Evolutionary conservation across 92 coral and sea anemone species (phyloP).

Genomic region (Phenganax stokvisi): DNA sequence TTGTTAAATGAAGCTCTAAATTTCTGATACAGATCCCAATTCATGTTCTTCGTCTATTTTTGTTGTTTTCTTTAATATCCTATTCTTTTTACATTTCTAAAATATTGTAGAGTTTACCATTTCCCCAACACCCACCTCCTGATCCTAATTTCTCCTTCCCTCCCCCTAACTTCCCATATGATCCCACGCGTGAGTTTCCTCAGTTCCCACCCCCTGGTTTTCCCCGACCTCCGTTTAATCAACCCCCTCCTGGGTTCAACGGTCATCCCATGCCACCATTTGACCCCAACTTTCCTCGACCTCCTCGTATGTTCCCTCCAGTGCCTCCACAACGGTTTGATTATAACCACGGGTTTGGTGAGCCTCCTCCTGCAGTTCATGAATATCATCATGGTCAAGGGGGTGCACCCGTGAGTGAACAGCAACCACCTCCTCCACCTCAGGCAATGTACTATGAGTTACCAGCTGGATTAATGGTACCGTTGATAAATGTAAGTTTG

Average conservation of each 20-base stretch:
- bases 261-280: conserved; percentile 59
- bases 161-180: conserved; percentile 54
- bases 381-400: conserved; percentile 60
- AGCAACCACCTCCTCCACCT: conserved; percentile 72
- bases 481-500: conserved; percentile 67
- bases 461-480: conserved; percentile 98
- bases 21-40: too few relatives aligned
- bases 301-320: conserved; percentile 65
- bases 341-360: conserved; percentile 65
- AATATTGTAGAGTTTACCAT: conserved; percentile 30
- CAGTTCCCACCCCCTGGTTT: conserved; percentile 55
- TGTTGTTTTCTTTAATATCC: not conserved
- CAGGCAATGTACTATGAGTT: conserved; percentile 94
- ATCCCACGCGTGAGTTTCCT: conserved; percentile 13
- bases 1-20: too few relatives aligned
- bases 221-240: conserved; percentile 74
- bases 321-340: conserved; percentile 82
- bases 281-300: conserved; percentile 48
- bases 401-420: conserved; percentile 43
- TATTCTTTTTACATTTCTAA: not conserved
- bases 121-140: conserved; percentile 47
- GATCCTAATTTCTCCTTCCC: conserved; percentile 61
- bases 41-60: not conserved
- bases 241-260: conserved; percentile 77
- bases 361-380: conserved; percentile 59